Conservation (phyloP, 2,888 invertebrate species). For the Machimus rusticus region DNA sequence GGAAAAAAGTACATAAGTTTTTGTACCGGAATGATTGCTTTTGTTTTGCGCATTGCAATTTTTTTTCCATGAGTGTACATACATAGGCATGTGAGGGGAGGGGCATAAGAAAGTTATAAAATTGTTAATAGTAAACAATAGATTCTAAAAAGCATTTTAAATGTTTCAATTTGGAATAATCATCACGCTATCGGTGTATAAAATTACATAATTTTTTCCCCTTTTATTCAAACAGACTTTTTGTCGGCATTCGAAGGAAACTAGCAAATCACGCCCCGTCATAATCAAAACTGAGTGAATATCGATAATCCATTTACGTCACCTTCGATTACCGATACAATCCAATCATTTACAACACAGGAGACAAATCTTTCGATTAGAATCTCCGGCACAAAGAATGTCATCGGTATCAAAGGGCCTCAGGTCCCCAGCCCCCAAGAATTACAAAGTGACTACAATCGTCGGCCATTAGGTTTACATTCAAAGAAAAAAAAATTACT, state of each 20-base stretch:
- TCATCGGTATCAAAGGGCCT: constrained; percentile 12
- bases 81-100: too few species aligned
- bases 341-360: constrained; percentile 24
- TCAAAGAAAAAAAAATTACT: neutral
- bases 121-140: too few species aligned
- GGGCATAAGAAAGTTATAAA: too few species aligned
- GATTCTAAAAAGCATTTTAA: too few species aligned
- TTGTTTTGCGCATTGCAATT: too few species aligned
- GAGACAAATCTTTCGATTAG: constrained; percentile 38
- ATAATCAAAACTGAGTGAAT: neutral
- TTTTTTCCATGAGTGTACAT: too few species aligned
- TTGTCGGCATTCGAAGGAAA: neutral
- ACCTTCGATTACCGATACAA: constrained; percentile 26
- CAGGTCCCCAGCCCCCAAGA: neutral
- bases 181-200: neutral
- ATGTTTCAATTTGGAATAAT: too few species aligned
- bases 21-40: too few species aligned
- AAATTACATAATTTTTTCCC: neutral
- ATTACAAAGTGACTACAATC: constrained; percentile 32
- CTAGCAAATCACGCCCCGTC: neutral
- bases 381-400: constrained; percentile 35
- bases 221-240: neutral
- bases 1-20: too few species aligned
- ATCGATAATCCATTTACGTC: constrained; percentile 36
- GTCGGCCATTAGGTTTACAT: neutral